A percentile compares a stretch with the other conserved stretches of the same genome.
phyloP scores from a whole-genome alignment of 2,113 vertebrate species.

The Centrocercus urophasianus region DNA sequence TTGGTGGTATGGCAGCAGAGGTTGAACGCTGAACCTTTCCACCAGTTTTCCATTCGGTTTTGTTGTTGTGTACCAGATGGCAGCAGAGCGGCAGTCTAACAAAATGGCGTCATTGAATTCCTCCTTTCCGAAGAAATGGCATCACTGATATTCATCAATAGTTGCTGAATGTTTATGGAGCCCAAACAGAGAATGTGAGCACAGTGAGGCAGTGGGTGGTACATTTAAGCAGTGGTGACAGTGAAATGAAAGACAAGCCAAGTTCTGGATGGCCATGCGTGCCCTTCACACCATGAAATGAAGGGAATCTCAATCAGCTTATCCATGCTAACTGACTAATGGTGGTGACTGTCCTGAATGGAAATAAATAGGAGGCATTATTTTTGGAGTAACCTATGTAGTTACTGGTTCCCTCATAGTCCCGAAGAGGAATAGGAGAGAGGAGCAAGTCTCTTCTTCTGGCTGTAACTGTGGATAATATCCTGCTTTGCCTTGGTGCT shows the following conservation, averaged over 20 bases:
- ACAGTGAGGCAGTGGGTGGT: too few relatives aligned
- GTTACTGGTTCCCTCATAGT: neutral
- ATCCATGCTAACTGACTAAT: neutral
- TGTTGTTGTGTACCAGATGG: neutral
- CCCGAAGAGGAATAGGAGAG: neutral
- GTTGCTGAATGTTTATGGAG: neutral
- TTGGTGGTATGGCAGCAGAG: neutral
- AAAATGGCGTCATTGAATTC: neutral
- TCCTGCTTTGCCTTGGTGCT: rapidly evolving
- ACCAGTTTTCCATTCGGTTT: neutral
- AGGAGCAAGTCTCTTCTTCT: neutral
- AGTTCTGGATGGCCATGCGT: too few relatives aligned
- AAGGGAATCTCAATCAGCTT: too few relatives aligned
- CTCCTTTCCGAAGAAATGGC: neutral
- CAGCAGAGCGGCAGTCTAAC: neutral
- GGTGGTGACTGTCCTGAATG: neutral
- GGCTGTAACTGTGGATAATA: neutral
- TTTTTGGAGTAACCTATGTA: neutral
- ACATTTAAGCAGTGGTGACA: too few relatives aligned
- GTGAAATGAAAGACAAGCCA: too few relatives aligned
- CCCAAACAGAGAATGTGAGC: neutral
- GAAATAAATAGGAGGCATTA: neutral
- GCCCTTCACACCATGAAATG: too few relatives aligned
- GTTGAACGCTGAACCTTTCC: neutral
- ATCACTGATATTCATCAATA: neutral